Evolutionary conservation across 1,140 invertebrate species (phyloP), one percentile per base, ranked within the genome.

Genomic region (Zelostemma sp.): DNA sequence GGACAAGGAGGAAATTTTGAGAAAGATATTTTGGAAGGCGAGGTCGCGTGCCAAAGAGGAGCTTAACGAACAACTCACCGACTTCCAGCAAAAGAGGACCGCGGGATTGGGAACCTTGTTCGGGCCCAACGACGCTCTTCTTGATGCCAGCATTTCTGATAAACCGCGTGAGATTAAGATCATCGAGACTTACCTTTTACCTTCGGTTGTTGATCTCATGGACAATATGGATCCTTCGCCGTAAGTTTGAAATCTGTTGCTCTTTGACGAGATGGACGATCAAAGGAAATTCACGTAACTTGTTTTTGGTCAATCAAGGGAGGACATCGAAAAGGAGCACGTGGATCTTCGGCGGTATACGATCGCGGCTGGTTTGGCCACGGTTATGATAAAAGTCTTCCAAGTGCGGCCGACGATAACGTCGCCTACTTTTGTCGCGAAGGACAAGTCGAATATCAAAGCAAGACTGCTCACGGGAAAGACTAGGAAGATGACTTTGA

Each of bases 61-160:
- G 76, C 87, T 98, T 19, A 93, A 92, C 58, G 91, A 93, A 74
- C 94, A 96, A 77, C 86, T 98, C 25, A 90, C 89, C 38, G 95
- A 97, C 84, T 98, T 98, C 85, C 92, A 96, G 78, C 90, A 91
- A 49, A 97, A 97, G 83, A 85, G 95, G 66, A 94, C 92, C 21
- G 92, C 95, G 19, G 97, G 96, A n/a, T 86, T 97, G 46, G 94
- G 93, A 8, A 93, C 91, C 31, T 90, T 98, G 48, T 98, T 95
- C 86, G 96, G 95, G 11, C 94, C 95, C 1, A 88, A 90, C n/a
- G 95, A 96, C 81, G 85, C 89, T 40, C 89, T 93, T 60, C 86
- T 98, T 1, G 89, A 92, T 63, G 91, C 94, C 77, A 93, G 93
- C 59, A 91, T 91, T 70, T 88, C 91, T 49, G 95, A 97, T 78